Base-by-base conservation (phyloP, 2,888 invertebrate genomes). In the Rhopalosiphum nymphaeae region DNA sequence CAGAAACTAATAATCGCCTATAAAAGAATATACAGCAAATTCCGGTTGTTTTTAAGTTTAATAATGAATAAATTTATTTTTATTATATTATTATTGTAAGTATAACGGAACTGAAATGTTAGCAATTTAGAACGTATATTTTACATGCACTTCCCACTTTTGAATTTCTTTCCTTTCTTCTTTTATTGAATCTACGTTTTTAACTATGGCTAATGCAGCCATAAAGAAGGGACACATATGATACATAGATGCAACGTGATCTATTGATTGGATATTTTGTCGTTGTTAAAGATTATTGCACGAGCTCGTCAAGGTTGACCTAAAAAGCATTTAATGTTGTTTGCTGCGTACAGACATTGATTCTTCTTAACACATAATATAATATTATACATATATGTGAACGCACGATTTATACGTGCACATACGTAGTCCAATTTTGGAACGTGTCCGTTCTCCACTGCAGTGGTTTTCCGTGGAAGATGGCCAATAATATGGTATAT, bases 401-500 rank as follows among this genome's bases (percentile, higher is more conserved):
- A 61, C 53, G 16, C n/a, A 11, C 36, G 56, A 36, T 36, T 25
- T 90, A 36, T 36, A 53, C 53, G 29, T 36, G 36, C 5, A 26
- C 11, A 13, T 13, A n/a, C 78, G 49, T 3, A 67, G 84, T 91
- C 91, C 91, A 84, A 91, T 91, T 91, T 85, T 85, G 91, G 91
- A 91, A 84, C 91, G 26, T 36, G 26, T 36, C 57, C 53, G 26
- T 25, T 25, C 53, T 36, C 89, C 56, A 29, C 25, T 16, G 44
- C n/a, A 49, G 21, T 46, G 44, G 42, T 56, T 91, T 84, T 85
- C 84, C 85, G 42, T 91, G 91, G 91, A 29, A 42, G 84, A 26
- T 16, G 44, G 84, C 91, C 91, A 91, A 56, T 29, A 42, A 67
- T 21, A n/a, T 21, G 7, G n/a, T 21, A n/a, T 87, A 87, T n/a